A percentile compares a stretch with the other conserved stretches of the same genome.
These are phyloP conservation scores for Enteromius afrohamiltoni DNA, from an alignment of 2,797 vertebrate species.

Conservation along the genomic window DNA sequence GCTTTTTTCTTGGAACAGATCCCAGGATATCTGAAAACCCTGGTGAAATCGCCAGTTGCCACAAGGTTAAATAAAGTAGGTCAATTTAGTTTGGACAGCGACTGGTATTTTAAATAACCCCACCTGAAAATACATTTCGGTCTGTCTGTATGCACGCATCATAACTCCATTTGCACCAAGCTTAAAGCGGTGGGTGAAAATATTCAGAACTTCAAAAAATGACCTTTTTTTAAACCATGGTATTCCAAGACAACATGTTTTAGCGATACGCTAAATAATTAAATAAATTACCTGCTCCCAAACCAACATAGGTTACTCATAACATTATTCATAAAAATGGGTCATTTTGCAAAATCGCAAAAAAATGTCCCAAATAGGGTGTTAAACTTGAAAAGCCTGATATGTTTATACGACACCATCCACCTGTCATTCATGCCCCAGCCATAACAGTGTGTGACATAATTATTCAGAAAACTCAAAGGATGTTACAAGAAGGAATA, in stretches of 20 bases:
- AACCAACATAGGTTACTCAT: neutral
- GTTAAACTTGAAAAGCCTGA: neutral
- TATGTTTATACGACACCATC: neutral
- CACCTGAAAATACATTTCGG: slow-evolving; percentile 29
- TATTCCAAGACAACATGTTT: neutral
- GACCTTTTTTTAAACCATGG: neutral
- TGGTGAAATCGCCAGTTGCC: slow-evolving; percentile 36
- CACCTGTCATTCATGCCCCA: neutral
- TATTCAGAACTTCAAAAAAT: neutral
- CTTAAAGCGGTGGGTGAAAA: neutral
- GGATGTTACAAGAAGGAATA: slow-evolving; percentile 23
- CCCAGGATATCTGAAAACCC: slow-evolving; percentile 42
- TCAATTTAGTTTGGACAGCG: slow-evolving; percentile 33
- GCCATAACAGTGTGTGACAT: slow-evolving; percentile 2
- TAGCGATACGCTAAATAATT: neutral
- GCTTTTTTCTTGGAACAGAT: slow-evolving; percentile 45
- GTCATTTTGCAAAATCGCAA: neutral
- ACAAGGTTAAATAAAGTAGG: slow-evolving; percentile 47
- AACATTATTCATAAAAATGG: neutral
- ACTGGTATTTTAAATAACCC: slow-evolving; percentile 26
- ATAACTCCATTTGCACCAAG: neutral
- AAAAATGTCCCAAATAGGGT: neutral
- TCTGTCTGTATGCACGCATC: slow-evolving; percentile 5
- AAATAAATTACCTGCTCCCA: neutral
- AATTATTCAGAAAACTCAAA: slow-evolving; percentile 28